Evolutionary conservation across 2,797 vertebrate species (phyloP), one percentile per base, ranked within the genome.

Genomic region (Carduelis carduelis): DNA sequence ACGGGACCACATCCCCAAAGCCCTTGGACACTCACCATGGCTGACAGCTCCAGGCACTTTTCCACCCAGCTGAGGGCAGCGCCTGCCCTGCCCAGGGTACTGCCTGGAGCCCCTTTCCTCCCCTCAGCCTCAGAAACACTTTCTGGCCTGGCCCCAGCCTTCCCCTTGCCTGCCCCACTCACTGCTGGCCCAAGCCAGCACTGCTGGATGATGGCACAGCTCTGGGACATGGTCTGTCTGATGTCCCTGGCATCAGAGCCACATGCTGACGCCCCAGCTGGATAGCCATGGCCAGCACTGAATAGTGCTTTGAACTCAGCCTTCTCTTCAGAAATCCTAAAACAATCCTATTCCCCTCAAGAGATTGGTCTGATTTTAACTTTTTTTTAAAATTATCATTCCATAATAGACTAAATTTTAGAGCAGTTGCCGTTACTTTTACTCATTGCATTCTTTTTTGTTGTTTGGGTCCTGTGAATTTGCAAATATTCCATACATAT

Each of bases 1-100:
- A 14, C 0, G 0, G 19, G 7, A 11, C 6, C 28, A n/a, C 11
- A 35, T 30, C 19, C 21, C 18, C 10, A 1, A 8, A 56, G n/a
- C 7, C 11, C 27, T 12, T 8, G 34, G 55, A 17, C 14, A 24
- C 24, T 41, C 0, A 0, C 27, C 8, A 1, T 37, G 41, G 8
- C 37, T 69, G 27, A 16, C 30, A 61, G 37, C 18, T n/a, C 19
- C 0, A 0, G 14, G 10, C 6, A 8, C 12, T 11, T 57, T 44
- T 50, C 17, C 14, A 3, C 2, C 4, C 24, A 46, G 41, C 32
- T 12, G 2, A 44, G 34, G 10, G 35, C 4, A 17, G 6, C 12
- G 30, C 18, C 39, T 41, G 26, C 44, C 30, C 59, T 59, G 22
- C 14, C 22, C 20, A 26, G 35, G 32, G 26, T 8, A 20, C 19